Conservation (phyloP, 2,113 vertebrate genomes). For the Bubalus kerabau region DNA sequence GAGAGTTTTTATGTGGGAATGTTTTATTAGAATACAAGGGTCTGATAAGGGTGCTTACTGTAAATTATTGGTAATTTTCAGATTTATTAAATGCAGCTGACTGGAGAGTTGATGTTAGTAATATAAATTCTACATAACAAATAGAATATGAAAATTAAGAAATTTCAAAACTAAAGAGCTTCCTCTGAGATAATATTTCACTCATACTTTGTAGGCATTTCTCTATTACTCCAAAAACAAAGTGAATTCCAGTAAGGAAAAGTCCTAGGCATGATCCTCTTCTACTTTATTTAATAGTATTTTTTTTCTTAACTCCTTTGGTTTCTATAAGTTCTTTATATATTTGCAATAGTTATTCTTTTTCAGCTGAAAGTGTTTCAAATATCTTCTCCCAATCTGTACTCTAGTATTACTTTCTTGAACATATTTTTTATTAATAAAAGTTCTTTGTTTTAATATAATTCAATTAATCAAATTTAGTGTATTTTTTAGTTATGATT, state of each 20-base stretch:
- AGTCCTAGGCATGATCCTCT: neutral
- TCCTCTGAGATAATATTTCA: neutral
- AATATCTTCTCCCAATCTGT: neutral
- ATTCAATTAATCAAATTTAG: neutral
- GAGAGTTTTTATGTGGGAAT: neutral
- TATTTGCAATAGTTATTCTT: neutral
- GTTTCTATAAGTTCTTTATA: neutral
- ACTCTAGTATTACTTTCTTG: neutral
- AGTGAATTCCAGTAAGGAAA: neutral
- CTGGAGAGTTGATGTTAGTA: neutral
- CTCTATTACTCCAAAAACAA: neutral
- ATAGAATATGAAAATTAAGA: neutral
- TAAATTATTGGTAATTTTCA: neutral
- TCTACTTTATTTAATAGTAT: neutral
- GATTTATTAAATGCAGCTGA: neutral
- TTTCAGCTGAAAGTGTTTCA: neutral
- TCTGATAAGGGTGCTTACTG: neutral
- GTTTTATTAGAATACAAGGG: neutral
- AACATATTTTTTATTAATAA: neutral
- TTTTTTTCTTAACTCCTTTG: neutral
- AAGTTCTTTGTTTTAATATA: neutral
- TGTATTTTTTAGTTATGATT: neutral
- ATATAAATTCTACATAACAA: neutral
- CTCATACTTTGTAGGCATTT: neutral
- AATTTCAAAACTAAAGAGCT: neutral